phyloP scores from a whole-genome alignment of 2,113 vertebrate species.

The Leptobrachium leishanense region DNA sequence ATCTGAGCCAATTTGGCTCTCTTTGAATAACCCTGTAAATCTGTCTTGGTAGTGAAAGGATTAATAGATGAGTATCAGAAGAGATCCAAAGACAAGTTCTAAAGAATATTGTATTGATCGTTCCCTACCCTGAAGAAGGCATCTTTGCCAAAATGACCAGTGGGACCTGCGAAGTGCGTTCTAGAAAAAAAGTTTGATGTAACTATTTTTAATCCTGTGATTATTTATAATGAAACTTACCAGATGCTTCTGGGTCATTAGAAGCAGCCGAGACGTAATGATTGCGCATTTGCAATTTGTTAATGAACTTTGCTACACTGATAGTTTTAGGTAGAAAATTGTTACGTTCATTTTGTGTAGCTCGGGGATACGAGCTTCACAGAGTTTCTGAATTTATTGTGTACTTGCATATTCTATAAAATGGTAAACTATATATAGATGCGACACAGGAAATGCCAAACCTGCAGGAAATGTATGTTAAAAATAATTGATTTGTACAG shows the following conservation, averaged over 20 bases:
- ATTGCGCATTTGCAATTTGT: slow-evolving; percentile 32
- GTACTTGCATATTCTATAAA: not conserved
- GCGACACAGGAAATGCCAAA: too few species aligned
- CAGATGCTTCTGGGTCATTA: slow-evolving; percentile 43
- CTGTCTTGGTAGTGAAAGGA: too few species aligned
- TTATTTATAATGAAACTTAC: slow-evolving; percentile 47
- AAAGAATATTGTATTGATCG: not conserved
- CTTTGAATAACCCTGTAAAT: too few species aligned
- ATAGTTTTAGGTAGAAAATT: slow-evolving; percentile 22
- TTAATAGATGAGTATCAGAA: too few species aligned
- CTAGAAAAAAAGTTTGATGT: slow-evolving; percentile 20
- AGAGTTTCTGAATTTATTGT: not conserved
- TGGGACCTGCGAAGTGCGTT: not conserved
- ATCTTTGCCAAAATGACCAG: slow-evolving; percentile 18
- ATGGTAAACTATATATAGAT: not conserved
- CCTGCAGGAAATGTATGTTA: too few species aligned
- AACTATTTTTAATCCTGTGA: slow-evolving; percentile 27
- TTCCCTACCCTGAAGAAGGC: not conserved
- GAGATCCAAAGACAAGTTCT: too few species aligned
- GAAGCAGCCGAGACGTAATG: slow-evolving; percentile 32
- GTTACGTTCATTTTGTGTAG: slow-evolving; percentile 12
- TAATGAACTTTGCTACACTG: slow-evolving; percentile 15
- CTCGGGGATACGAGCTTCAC: slow-evolving; percentile 16
- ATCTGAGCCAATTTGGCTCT: too few species aligned
- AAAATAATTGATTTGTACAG: too few species aligned